These are phyloP conservation scores for Azemiops feae DNA, from an alignment of 2,113 vertebrate species.

Conservation along the genomic window DNA sequence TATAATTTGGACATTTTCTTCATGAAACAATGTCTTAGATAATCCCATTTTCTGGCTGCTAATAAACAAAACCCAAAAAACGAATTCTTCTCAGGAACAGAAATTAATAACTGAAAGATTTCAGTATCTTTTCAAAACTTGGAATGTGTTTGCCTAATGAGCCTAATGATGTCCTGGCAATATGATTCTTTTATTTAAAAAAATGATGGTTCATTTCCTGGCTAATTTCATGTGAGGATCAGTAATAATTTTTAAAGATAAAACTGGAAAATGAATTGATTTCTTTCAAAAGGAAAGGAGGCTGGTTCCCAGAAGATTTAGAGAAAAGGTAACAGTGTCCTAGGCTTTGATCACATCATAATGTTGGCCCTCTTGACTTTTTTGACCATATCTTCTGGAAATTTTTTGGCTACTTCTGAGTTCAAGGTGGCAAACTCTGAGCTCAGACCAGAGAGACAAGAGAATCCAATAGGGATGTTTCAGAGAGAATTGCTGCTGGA, in stretches of 20 bases:
- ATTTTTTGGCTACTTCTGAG: not conserved
- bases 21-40: not conserved
- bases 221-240: not conserved
- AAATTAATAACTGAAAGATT: not conserved
- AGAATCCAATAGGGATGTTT: not conserved
- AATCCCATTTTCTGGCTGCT: not conserved
- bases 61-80: not conserved
- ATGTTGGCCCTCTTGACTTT: not conserved
- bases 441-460: not conserved
- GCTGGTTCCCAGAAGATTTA: not conserved
- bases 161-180: not conserved
- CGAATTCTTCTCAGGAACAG: constrained; percentile 10
- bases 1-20: constrained; percentile 12
- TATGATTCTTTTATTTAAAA: not conserved
- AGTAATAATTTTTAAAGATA: not conserved
- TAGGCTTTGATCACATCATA: not conserved
- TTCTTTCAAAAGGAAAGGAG: not conserved
- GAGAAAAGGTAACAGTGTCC: not conserved
- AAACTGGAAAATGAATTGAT: not conserved
- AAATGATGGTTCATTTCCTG: not conserved
- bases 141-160: not conserved
- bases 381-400: not conserved
- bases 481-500: not conserved
- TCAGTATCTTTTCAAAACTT: not conserved
- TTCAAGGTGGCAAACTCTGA: not conserved